Percentiles rank a stretch among this genome's conserved stretches.
Conservation (phyloP, 2,888 invertebrate genomes). For the Callyntrura guangdongensis region DNA sequence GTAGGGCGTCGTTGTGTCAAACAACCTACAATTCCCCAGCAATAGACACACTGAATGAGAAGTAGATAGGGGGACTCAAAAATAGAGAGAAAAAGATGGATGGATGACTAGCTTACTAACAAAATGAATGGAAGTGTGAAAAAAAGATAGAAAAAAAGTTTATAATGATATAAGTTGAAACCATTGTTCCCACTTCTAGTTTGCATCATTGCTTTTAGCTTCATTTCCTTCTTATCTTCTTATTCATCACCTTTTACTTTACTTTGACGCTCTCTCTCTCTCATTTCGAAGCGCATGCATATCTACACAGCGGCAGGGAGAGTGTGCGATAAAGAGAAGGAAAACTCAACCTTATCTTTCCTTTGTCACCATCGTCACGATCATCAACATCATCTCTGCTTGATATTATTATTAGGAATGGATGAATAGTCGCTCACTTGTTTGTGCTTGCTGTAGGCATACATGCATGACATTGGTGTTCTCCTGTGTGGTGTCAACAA, state of each 20-base stretch:
- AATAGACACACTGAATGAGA: background rate
- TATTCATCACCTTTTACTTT: conserved; percentile 72
- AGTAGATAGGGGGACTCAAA: background rate
- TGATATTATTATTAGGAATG: conserved; percentile 47
- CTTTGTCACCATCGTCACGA: conserved; percentile 6
- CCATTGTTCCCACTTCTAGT: conserved; percentile 78
- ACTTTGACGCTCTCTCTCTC: conserved; percentile 43
- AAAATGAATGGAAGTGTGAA: conserved; percentile 44
- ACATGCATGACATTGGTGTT: background rate
- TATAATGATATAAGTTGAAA: conserved; percentile 78
- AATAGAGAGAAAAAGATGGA: background rate
- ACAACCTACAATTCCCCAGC: conserved; percentile 19
- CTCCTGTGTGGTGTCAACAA: conserved; percentile 20
- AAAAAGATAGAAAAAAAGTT: conserved; percentile 64
- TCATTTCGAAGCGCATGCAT: conserved; percentile 18
- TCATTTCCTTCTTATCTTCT: conserved; percentile 74
- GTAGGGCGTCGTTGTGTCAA: background rate
- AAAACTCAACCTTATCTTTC: conserved; percentile 30
- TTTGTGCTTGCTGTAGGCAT: conserved; percentile 5
- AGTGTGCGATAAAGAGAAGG: background rate
- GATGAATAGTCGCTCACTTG: conserved; percentile 26
- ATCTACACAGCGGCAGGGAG: background rate
- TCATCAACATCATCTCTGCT: conserved; percentile 33
- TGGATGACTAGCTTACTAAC: conserved; percentile 1
- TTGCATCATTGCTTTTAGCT: conserved; percentile 76